These are phyloP conservation scores for Albula glossodonta DNA, from an alignment of 2,113 vertebrate genomes.

Conservation along the genomic window DNA sequence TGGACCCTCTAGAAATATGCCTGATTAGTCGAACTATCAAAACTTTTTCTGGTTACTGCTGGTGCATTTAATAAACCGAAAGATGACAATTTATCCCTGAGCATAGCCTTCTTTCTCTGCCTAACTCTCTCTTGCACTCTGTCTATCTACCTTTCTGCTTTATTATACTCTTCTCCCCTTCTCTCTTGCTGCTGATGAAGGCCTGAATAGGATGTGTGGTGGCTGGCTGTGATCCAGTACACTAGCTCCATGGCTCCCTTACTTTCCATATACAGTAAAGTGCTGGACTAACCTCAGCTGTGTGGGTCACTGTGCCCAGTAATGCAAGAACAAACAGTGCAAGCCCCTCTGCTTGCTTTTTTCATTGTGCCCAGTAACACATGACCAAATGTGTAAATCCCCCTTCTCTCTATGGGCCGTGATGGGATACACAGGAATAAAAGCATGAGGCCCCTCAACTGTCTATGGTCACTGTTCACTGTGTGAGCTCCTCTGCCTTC, in stretches of 20 bases:
- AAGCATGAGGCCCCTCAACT: no score
- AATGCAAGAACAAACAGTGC: neutral
- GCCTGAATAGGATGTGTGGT: neutral
- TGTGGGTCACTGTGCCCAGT: neutral
- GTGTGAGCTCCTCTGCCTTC: no score
- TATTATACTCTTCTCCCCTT: neutral
- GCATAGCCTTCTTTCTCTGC: neutral
- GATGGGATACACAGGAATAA: neutral
- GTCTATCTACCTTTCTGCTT: no score
- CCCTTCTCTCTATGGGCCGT: neutral
- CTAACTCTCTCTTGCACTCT: neutral
- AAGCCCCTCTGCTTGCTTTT: neutral
- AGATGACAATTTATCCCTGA: neutral
- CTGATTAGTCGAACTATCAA: neutral
- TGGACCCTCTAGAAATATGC: neutral
- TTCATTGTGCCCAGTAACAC: neutral
- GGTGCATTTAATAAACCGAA: no score
- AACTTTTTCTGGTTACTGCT: no score
- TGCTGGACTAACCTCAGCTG: neutral
- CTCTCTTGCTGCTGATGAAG: neutral
- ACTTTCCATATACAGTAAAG: slow-evolving; percentile 10
- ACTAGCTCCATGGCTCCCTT: neutral
- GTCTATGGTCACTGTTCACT: no score
- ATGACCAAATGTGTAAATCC: neutral
- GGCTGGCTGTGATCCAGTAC: neutral